These are phyloP conservation scores for Drosophila testacea DNA, from an alignment of 2,888 invertebrate genomes.

Conservation along the genomic window DNA sequence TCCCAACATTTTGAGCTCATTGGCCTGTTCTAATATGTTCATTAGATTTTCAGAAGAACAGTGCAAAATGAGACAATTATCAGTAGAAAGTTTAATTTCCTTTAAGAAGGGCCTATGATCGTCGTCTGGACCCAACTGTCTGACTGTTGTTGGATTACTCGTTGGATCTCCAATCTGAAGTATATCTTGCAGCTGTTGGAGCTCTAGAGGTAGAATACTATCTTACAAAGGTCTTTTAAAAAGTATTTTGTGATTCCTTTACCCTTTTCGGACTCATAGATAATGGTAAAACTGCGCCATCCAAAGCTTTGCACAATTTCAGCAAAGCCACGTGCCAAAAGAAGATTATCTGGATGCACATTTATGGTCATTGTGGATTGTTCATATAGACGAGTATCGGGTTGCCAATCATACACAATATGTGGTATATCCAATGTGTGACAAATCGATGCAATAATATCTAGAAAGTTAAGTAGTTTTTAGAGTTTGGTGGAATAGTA, in stretches of 20 bases:
- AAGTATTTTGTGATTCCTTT: constrained; percentile 8
- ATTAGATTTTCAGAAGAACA: constrained; percentile 89
- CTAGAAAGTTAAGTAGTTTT: constrained; percentile 48
- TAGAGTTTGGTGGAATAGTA: not conserved
- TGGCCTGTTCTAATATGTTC: constrained; percentile 90
- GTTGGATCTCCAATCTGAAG: constrained; percentile 90
- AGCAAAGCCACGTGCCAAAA: constrained; percentile 89
- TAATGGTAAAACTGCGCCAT: constrained; percentile 92
- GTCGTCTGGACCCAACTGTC: constrained; percentile 87
- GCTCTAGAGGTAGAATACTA: constrained; percentile 85
- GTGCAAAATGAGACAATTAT: constrained; percentile 91
- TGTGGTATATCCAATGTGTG: constrained; percentile 88
- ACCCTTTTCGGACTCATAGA: constrained; percentile 94
- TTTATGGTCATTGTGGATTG: constrained; percentile 88
- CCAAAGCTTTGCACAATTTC: constrained; percentile 90
- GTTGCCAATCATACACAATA: constrained; percentile 87
- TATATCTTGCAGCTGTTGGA: constrained; percentile 92
- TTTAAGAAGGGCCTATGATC: constrained; percentile 90
- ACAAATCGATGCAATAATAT: constrained; percentile 86
- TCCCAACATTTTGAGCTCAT: constrained; percentile 92
- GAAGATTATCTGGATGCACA: constrained; percentile 89
- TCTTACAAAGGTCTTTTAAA: too few relatives aligned
- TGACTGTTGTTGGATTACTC: constrained; percentile 89
- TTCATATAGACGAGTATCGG: constrained; percentile 81
- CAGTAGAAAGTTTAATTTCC: constrained; percentile 89